phyloP scores from a whole-genome alignment of 2,888 invertebrate species.

The Sinhomidia bicolor region DNA sequence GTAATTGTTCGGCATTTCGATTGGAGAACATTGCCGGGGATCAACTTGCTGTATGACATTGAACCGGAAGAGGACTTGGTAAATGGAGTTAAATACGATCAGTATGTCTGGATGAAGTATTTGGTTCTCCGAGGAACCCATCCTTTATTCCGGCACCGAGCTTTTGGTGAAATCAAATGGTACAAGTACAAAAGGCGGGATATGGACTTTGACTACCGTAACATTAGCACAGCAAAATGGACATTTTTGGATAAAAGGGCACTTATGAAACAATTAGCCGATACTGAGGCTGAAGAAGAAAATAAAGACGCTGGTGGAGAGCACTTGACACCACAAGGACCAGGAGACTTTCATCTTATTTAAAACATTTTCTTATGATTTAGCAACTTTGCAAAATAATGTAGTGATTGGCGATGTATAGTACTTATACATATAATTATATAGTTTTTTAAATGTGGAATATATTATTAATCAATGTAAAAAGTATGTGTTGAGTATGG shows the following conservation, averaged over 20 bases:
- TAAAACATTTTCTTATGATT: no score
- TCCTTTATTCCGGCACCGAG: neutral
- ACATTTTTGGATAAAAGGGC: conserved; percentile 45
- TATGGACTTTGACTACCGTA: conserved; percentile 45
- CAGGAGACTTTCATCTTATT: no score
- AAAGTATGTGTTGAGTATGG: no score
- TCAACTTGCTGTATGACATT: neutral
- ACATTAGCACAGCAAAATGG: neutral
- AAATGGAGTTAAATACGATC: conserved; percentile 45
- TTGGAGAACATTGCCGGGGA: conserved; percentile 36
- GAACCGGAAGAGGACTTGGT: conserved; percentile 21
- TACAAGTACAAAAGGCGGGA: conserved; percentile 45
- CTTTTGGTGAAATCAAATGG: conserved; percentile 34
- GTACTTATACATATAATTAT: no score
- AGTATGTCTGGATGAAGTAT: conserved; percentile 59
- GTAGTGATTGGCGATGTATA: no score
- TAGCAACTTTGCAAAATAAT: no score
- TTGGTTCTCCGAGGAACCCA: conserved; percentile 46
- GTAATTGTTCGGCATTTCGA: conserved; percentile 44
- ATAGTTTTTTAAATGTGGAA: no score
- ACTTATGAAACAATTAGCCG: conserved; percentile 44
- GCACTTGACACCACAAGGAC: no score
- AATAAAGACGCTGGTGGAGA: neutral
- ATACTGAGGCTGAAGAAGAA: conserved; percentile 15
- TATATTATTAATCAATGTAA: no score